Evolutionary conservation across 1,140 invertebrate genomes (phyloP).

Genomic region (Eueides isabella): DNA sequence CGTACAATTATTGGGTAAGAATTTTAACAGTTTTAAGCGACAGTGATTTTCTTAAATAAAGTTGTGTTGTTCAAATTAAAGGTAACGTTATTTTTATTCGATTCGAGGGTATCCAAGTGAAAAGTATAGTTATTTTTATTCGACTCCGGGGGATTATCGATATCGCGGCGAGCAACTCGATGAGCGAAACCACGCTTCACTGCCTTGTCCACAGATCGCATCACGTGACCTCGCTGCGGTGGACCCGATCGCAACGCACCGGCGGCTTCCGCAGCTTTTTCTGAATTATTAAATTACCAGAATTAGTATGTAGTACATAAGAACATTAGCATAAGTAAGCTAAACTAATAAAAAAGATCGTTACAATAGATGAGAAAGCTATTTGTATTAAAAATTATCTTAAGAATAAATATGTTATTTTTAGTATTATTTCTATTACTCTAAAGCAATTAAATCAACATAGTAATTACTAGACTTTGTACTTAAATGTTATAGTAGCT

Average conservation of each 20-base stretch:
- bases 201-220: constrained; percentile 58
- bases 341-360: too few relatives aligned
- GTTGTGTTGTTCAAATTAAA: constrained; percentile 17
- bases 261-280: constrained; percentile 59
- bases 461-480: too few relatives aligned
- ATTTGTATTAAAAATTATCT: too few relatives aligned
- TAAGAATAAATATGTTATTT: too few relatives aligned
- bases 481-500: too few relatives aligned
- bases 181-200: constrained; percentile 52
- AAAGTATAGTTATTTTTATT: constrained; percentile 33
- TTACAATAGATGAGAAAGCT: too few relatives aligned
- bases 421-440: too few relatives aligned
- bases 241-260: constrained; percentile 55
- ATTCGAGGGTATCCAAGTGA: constrained; percentile 24
- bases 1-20: neutral
- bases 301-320: neutral
- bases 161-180: constrained; percentile 50
- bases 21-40: neutral
- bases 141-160: constrained; percentile 34
- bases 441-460: too few relatives aligned
- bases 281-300: constrained; percentile 37
- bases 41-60: neutral
- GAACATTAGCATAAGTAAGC: too few relatives aligned
- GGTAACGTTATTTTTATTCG: constrained; percentile 33
- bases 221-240: constrained; percentile 36